Evolutionary conservation across 2,888 invertebrate genomes (phyloP).

Genomic region (Alcis repandata): DNA sequence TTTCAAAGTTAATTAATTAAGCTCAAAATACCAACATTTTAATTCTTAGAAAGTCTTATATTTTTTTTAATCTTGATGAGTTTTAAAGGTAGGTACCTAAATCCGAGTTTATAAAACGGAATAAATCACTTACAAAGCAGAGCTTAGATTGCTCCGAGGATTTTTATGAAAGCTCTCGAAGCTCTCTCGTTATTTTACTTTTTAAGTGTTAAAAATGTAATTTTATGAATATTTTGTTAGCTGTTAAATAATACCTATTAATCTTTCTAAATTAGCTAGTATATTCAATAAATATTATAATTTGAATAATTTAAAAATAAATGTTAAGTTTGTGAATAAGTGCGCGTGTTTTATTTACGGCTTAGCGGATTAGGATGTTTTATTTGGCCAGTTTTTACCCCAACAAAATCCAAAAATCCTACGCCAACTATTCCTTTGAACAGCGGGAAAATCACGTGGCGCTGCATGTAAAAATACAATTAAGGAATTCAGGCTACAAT

Average conservation of each 20-base stretch:
- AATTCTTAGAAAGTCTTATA: background rate
- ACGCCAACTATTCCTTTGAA: too few species aligned
- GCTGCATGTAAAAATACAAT: too few species aligned
- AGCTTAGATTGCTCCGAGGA: conserved; percentile 7
- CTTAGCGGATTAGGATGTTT: too few species aligned
- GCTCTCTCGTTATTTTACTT: conserved; percentile 1
- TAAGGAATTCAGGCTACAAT: too few species aligned
- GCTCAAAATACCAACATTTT: background rate
- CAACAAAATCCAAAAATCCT: too few species aligned
- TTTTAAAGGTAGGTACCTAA: conserved; percentile 11
- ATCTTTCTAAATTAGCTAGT: background rate
- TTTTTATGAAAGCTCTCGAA: conserved; percentile 1
- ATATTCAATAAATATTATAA: background rate
- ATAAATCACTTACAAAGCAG: conserved; percentile 16
- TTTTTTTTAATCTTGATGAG: conserved; percentile 3
- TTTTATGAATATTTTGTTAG: conserved; percentile 13
- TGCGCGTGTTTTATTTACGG: too few species aligned
- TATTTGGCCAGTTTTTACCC: too few species aligned
- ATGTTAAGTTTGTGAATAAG: too few species aligned
- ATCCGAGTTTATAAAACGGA: conserved; percentile 14
- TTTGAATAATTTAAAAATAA: too few species aligned
- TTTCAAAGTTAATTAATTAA: conserved; percentile 18
- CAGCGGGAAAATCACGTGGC: too few species aligned
- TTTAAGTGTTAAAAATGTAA: background rate
- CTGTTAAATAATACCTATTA: background rate